Evolutionary conservation across 2,797 vertebrate genomes (phyloP), one percentile per base, ranked within the genome.

Genomic region (Hydrophis major): DNA sequence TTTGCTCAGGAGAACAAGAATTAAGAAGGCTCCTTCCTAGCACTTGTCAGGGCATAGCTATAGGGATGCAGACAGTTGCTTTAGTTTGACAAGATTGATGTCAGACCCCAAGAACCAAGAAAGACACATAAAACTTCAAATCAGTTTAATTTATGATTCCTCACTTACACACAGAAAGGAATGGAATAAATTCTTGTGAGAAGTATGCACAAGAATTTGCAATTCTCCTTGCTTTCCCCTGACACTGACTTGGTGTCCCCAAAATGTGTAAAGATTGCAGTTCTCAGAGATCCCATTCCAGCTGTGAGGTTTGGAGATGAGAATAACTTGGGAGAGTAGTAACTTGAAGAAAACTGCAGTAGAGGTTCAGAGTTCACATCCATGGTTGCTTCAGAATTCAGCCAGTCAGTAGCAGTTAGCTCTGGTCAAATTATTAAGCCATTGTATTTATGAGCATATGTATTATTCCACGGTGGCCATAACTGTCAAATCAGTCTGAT

Each of bases 401-500:
- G 22, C 47, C 22, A 92, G 78, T 47, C 78, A 83, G 42, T 42
- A 28, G 47, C 20, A 27, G 91, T 86, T 47, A 32, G 32, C 55
- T 25, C 18, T 56, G 89, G 57, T 56, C 61, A 95, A 93, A 93
- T 91, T 90, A 93, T 86, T 90, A 95, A 92, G 7, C 3, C 66
- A 92, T 22, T 89, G 28, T 92, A 95, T 94, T 95, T 90, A 91
- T 91, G 78, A 89, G 0, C 1, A 78, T 94, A 93, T 94, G 89
- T 8, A 16, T 92, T 37, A 87, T 60, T 50, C 11, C 88, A 86
- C 88, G 47, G 95, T 94, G 93, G 22, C n/a, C n/a, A 88, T 93
- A 88, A 32, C 28, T 95, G 93, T 93, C 55, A 95, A 95, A 94
- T 86, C 93, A 88, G 94, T n/a, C 66, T 86, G 32, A 94, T 91